Conservation (phyloP, 2,113 vertebrate genomes). For the Antechinus stuartii region DNA sequence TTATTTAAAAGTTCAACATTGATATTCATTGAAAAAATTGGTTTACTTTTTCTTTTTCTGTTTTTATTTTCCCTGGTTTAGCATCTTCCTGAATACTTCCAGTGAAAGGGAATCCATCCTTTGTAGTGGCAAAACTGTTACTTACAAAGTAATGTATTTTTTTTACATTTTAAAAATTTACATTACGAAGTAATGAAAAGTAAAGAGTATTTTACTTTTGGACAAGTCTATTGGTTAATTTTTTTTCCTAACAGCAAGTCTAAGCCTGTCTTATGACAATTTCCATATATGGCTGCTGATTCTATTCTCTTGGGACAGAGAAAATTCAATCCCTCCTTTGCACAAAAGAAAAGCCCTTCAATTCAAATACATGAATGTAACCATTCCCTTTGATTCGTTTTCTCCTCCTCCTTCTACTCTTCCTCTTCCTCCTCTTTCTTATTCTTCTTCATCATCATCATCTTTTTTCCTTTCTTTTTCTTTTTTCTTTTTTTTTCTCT, state of each 20-base stretch:
- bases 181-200: too few relatives aligned
- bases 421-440: background rate
- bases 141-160: too few relatives aligned
- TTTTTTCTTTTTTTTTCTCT: too few relatives aligned
- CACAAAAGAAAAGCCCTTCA: background rate
- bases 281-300: background rate
- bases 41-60: background rate
- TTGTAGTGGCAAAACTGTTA: background rate
- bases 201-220: background rate
- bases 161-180: too few relatives aligned
- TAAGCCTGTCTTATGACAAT: background rate
- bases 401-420: background rate
- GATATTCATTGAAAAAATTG: background rate
- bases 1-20: background rate
- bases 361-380: background rate
- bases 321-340: background rate
- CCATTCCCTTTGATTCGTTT: background rate
- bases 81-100: background rate
- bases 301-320: background rate
- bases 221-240: background rate
- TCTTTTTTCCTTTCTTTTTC: background rate
- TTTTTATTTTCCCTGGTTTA: background rate
- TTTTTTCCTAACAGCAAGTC: background rate
- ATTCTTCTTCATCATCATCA: too few relatives aligned
- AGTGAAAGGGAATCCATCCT: background rate